Conservation (phyloP, 1,140 invertebrate genomes). For the Sycobia sp. region DNA sequence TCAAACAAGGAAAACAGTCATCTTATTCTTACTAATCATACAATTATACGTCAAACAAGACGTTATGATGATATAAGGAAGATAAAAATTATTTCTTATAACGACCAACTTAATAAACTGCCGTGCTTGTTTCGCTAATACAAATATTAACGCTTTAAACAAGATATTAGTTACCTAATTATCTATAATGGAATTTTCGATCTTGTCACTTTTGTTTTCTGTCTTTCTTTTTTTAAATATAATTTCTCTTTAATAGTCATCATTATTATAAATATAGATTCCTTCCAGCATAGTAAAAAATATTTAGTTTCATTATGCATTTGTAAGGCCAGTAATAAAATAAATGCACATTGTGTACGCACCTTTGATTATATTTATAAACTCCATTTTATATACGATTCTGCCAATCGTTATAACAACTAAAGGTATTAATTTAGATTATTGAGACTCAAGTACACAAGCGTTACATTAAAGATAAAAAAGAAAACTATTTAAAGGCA, state of each 20-base stretch:
- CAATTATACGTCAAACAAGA: slow-evolving; percentile 17
- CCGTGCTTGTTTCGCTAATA: slow-evolving; percentile 14
- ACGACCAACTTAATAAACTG: slow-evolving; percentile 27
- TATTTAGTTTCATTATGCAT: slow-evolving; percentile 25
- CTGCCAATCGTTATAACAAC: slow-evolving; percentile 31
- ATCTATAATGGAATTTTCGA: slow-evolving; percentile 1
- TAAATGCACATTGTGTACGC: slow-evolving; percentile 31
- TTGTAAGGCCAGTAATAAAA: slow-evolving; percentile 30
- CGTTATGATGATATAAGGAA: slow-evolving; percentile 5
- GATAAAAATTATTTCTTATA: slow-evolving; percentile 28
- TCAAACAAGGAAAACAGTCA: slow-evolving; percentile 26
- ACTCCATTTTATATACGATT: slow-evolving; percentile 23
- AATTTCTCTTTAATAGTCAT: slow-evolving; percentile 15
- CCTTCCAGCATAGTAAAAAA: slow-evolving; percentile 23
- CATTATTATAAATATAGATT: slow-evolving; percentile 20
- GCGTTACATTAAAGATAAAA: slow-evolving; percentile 23
- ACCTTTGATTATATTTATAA: slow-evolving; percentile 21
- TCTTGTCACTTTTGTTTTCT: neutral
- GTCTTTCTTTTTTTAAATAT: slow-evolving; percentile 19
- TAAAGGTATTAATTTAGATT: slow-evolving; percentile 24
- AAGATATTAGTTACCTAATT: slow-evolving; percentile 22
- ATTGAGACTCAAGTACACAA: slow-evolving; percentile 20
- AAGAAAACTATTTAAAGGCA: slow-evolving; percentile 22
- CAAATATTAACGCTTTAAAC: slow-evolving; percentile 22
- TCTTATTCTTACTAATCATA: slow-evolving; percentile 17